Evolutionary conservation across 2,113 vertebrate genomes (phyloP).

Genomic region (Neolamprologus tretocephalus): DNA sequence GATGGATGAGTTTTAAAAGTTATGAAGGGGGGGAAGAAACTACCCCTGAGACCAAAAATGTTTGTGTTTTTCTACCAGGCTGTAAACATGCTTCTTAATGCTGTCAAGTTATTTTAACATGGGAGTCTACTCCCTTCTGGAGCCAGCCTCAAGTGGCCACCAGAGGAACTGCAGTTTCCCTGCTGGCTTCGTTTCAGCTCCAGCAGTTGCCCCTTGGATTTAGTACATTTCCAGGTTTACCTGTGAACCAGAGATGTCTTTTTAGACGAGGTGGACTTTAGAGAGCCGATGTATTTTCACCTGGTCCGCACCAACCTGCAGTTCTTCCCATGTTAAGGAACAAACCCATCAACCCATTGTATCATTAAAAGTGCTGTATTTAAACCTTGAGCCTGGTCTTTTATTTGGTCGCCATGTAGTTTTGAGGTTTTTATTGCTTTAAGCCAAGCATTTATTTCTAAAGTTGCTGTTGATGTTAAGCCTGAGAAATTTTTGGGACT

Average conservation of each 20-base stretch:
- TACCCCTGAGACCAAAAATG: neutral
- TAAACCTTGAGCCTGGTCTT: neutral
- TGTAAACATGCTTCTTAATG: neutral
- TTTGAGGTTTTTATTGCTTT: neutral
- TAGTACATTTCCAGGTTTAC: conserved; percentile 45
- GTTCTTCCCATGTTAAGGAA: conserved; percentile 55
- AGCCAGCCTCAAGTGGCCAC: neutral
- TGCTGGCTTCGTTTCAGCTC: neutral
- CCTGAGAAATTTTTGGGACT: fast-evolving
- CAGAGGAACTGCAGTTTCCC: neutral
- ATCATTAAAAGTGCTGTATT: conserved; percentile 73
- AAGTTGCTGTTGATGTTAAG: fast-evolving
- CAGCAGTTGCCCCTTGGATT: neutral
- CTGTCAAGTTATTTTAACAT: neutral
- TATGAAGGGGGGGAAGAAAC: neutral
- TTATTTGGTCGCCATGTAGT: neutral
- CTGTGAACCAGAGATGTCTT: conserved; percentile 48
- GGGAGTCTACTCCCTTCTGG: neutral
- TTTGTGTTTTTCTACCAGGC: neutral
- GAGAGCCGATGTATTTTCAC: conserved; percentile 44
- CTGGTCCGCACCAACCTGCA: conserved; percentile 52
- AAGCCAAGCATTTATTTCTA: fast-evolving
- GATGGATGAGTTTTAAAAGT: neutral
- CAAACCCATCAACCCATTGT: conserved; percentile 57
- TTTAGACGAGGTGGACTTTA: conserved; percentile 33